Base-by-base conservation (phyloP, 1,140 invertebrate genomes). In the Dinothrombium tinctorium region DNA sequence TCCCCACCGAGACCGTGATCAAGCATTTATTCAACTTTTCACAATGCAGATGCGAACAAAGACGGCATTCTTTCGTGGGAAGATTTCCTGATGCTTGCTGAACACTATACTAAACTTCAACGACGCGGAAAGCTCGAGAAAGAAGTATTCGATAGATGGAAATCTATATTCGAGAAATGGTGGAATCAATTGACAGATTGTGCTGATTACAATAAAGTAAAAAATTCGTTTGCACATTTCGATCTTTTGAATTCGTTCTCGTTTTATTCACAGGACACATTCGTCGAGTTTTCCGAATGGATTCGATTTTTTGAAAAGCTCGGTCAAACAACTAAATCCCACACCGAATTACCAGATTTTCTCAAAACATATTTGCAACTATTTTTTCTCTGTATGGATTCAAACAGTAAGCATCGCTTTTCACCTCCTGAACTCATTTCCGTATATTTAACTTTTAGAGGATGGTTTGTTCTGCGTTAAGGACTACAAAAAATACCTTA, bases 281-380 rank as follows among this genome's bases (percentile, higher is more conserved):
- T 45, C 15, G 54, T 55, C 2, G 54, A 55, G 37, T 55, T 55
- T 37, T 49, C 54, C n/a, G 54, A 55, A 41, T 55, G 54, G 54
- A 29, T 55, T 4, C 31, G 47, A 38, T 55, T 54, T 42, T 55
- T 55, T 38, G 45, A 51, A 11, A 52, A 48, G 35, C 8, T 55
- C 11, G 52, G 50, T 2, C 31, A 38, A 17, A 50, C 49, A n/a
- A 56, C 48, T 2, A 56, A 51, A 40, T 36, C 28, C 11, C 40
- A 40, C 33, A 47, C 43, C 23, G 50, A 55, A 9, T 33, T 55
- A 9, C 53, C 53, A 11, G 53, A 55, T 40, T 55, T 55, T 39
- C 36, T 55, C 7, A 46, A 54, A 33, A 52, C 41, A 9, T 55
- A 55, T 42, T 26, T 53, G 3, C 54, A 55, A 19, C 42, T 55